Evolutionary conservation across 2,797 vertebrate species (phyloP), one percentile per base, ranked within the genome.

Genomic region (Centroberyx gerrardi): DNA sequence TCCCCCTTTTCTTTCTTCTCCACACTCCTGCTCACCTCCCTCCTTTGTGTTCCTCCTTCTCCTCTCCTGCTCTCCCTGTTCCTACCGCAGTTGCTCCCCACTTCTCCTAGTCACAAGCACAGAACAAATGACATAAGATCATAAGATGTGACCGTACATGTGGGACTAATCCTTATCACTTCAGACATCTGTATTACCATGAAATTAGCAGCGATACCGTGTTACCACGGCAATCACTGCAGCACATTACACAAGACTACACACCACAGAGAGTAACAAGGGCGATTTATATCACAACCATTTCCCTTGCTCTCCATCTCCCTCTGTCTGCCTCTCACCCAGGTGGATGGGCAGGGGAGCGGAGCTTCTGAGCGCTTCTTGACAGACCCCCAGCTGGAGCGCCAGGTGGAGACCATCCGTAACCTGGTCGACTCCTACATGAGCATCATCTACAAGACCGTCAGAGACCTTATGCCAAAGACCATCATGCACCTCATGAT

Each of bases 401-500:
- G 97, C 62, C 97, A 99, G 89, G 97, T 98, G 93, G 97, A 98
- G 90, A 98, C 96, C 58, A 98, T 99, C 68, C 95, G 96, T 46
- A 98, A 95, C 85, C 96, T 99, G 22, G 97, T 98, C 31, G 96
- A 98, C 77, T 98, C 97, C 58, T 99, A 98, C 93, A 99, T 98
- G 97, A 93, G 92, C 63, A 98, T 98, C 65, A 96, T 98, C 92
- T 96, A 96, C 92, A 98, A 97, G 87, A 96, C 94, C 46, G 93
- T 98, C 78, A 94, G 96, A 67, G 97, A 99, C 90, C 93, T 99
- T 68, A 97, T 99, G 97, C 97, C 98, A 61, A 99, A 99, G 95
- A 97, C 97, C 56, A 96, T 98, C 74, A 99, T 98, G 97, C 97
- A 99, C 81, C 95, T 98, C 71, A 96, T 99, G 96, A 97, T 99